Conservation (phyloP, 2,797 vertebrate genomes). For the Rhyacichthys aspro region DNA sequence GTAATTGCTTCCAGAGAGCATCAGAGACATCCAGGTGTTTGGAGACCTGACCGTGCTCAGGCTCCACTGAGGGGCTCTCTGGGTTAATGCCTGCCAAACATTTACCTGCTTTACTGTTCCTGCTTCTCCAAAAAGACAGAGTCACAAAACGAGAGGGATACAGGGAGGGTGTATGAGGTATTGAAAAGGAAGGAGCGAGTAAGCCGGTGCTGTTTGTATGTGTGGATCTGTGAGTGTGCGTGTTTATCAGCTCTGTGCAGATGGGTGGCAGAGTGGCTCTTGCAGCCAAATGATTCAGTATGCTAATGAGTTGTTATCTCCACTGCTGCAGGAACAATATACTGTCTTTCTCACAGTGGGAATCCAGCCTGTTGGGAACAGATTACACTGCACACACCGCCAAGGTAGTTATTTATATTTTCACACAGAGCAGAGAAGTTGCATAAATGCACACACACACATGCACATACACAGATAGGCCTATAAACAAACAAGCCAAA, state of each 20-base stretch:
- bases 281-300: conserved; percentile 84
- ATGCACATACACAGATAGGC: conserved; percentile 55
- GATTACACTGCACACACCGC: conserved; percentile 81
- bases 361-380: conserved; percentile 79
- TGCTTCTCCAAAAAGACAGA: conserved; percentile 64
- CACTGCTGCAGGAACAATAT: conserved; percentile 82
- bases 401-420: conserved; percentile 83
- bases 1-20: conserved; percentile 67
- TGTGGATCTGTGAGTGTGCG: conserved; percentile 32
- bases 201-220: conserved; percentile 31
- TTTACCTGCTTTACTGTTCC: conserved; percentile 73
- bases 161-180: conserved; percentile 55
- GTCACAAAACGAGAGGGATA: conserved; percentile 64
- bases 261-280: conserved; percentile 83
- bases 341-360: conserved; percentile 82
- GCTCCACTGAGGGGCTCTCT: conserved; percentile 60
- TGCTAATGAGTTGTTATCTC: conserved; percentile 85
- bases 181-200: conserved; percentile 57
- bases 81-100: conserved; percentile 73
- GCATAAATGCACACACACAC: conserved; percentile 65
- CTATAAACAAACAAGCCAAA: conserved; percentile 68
- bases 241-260: conserved; percentile 82
- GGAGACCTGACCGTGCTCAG: conserved; percentile 62
- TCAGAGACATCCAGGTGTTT: conserved; percentile 74
- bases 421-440: conserved; percentile 73